A percentile compares a stretch with the other conserved stretches of the same genome.
Evolutionary conservation across 2,113 vertebrate genomes (phyloP).

Genomic region (Oxygymnocypris stewartii): DNA sequence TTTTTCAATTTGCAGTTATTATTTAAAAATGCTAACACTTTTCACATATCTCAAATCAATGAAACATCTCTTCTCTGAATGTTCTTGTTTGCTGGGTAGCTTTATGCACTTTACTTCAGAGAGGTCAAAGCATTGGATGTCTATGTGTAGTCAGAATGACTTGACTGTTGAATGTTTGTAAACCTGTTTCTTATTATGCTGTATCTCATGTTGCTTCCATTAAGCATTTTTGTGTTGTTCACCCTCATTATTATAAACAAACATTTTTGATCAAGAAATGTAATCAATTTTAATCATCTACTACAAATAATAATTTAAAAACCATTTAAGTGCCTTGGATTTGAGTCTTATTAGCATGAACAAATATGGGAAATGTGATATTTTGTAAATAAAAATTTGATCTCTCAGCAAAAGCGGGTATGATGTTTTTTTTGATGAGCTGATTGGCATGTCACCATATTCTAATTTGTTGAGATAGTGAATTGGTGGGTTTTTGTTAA

Average conservation of each 20-base stretch:
- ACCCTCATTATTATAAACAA: slow-evolving; percentile 22
- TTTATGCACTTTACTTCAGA: slow-evolving; percentile 25
- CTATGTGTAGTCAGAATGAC: slow-evolving; percentile 58
- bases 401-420: neutral
- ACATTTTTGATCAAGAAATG: slow-evolving; percentile 7
- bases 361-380: slow-evolving; percentile 3
- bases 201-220: slow-evolving; percentile 12
- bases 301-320: slow-evolving; percentile 16
- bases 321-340: neutral
- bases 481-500: too few relatives aligned
- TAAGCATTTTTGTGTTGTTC: slow-evolving; percentile 56
- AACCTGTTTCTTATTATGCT: slow-evolving; percentile 5
- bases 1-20: neutral
- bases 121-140: slow-evolving; percentile 37
- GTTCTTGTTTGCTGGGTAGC: neutral
- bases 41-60: neutral
- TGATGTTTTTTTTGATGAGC: neutral
- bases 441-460: too few relatives aligned
- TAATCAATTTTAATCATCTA: slow-evolving; percentile 22
- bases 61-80: neutral
- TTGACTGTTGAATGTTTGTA: slow-evolving; percentile 53
- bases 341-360: neutral
- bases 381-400: slow-evolving; percentile 31
- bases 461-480: too few relatives aligned
- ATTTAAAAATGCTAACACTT: neutral